These are phyloP conservation scores for Agelaius phoeniceus DNA, from an alignment of 2,113 vertebrate genomes.

Conservation along the genomic window DNA sequence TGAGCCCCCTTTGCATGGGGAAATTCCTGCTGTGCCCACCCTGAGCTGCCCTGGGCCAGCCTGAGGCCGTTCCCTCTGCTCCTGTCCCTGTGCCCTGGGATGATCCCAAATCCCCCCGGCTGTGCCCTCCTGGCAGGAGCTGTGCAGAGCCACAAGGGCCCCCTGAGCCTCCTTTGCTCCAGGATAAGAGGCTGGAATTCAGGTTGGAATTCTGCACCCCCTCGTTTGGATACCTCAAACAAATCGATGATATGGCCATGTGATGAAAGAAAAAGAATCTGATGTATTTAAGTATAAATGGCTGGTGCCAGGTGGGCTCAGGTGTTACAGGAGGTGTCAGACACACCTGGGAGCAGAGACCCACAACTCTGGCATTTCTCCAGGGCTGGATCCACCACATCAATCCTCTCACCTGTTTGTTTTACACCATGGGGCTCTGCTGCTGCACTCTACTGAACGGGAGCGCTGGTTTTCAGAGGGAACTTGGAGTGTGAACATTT, in stretches of 20 bases:
- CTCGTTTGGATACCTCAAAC: not conserved
- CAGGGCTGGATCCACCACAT: accelerated
- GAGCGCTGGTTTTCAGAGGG: not conserved
- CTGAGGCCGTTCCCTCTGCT: not conserved
- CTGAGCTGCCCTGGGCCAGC: not conserved
- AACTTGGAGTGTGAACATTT: not conserved
- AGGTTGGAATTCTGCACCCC: not conserved
- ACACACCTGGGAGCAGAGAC: not conserved
- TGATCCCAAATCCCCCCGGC: not conserved
- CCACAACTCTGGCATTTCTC: accelerated
- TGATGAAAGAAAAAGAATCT: not conserved
- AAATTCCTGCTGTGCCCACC: not conserved
- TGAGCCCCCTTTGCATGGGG: not conserved
- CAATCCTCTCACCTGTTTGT: accelerated
- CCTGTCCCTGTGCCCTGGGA: not conserved
- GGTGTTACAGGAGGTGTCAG: not conserved
- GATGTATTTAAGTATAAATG: accelerated
- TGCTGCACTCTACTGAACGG: accelerated
- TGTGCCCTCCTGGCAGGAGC: not conserved
- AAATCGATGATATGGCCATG: accelerated
- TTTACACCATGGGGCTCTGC: not conserved
- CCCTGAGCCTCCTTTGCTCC: not conserved
- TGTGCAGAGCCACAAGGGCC: not conserved
- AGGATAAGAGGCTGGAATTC: not conserved
- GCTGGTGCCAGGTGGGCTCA: accelerated